A percentile compares a stretch with the other conserved stretches of the same genome.
Conservation (phyloP, 2,113 vertebrate genomes). For the Prolemur simus region DNA sequence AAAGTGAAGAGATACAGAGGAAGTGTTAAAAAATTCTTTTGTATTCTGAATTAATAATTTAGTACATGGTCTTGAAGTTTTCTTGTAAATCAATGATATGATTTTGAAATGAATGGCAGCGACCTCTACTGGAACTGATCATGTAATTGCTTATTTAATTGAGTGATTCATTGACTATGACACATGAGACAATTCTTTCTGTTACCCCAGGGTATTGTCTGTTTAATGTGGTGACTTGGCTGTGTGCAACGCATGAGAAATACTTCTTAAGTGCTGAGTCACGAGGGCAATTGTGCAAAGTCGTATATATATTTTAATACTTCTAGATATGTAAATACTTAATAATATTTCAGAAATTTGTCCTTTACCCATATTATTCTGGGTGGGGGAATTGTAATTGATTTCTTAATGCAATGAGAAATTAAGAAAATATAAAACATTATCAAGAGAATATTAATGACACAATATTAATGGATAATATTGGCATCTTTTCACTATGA, state of each 20-base stretch:
- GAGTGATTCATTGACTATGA: constrained; percentile 14
- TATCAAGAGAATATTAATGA: background rate
- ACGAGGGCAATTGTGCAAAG: background rate
- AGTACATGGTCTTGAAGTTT: background rate
- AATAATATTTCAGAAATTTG: constrained; percentile 22
- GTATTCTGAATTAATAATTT: background rate
- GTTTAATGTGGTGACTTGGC: background rate
- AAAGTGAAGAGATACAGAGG: background rate
- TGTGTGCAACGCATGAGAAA: background rate
- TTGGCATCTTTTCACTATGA: background rate
- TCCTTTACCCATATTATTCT: background rate
- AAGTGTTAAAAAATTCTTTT: background rate
- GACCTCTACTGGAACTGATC: background rate
- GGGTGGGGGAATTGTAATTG: background rate
- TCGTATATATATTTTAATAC: background rate
- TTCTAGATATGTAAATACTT: constrained; percentile 40
- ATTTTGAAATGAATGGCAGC: background rate
- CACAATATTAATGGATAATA: background rate
- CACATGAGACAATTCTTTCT: background rate
- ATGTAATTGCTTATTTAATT: background rate
- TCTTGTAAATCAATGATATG: background rate
- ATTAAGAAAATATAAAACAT: background rate
- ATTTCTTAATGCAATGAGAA: background rate
- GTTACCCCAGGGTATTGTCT: background rate
- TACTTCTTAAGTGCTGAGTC: background rate